Base-by-base conservation (phyloP, 2,113 vertebrate species). In the Dasyprocta punctata region DNA sequence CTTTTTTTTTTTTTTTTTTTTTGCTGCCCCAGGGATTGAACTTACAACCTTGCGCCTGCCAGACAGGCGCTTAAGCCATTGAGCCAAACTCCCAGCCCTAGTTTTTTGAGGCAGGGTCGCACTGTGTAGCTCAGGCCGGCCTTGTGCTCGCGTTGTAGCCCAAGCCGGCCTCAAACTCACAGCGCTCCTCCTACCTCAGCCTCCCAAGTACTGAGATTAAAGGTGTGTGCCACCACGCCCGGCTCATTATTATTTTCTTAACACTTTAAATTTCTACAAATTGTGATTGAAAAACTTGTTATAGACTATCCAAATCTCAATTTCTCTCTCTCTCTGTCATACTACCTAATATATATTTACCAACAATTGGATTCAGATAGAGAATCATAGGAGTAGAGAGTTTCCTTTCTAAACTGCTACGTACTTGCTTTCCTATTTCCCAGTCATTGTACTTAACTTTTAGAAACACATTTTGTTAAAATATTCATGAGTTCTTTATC, bases 401-500 rank as follows among this genome's bases (percentile, higher is more conserved):
- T 78, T 92, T 92, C 30, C 47, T 83, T 93, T 84, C 77, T 65
- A 89, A 97, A 63, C 24, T 83, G 13, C 26, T 89, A 30, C 20
- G n/a, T 54, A 22, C 38, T 69, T 65, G n/a, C 22, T 89, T 96
- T 63, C 7, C 6, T 89, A 41, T 49, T 14, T 19, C 60, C 7
- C 24, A 85, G 56, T 69, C 69, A 71, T 67, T 54, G 30, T 80
- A 12, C 26, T 88, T 73, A 85, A 75, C 92, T 97, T 69, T 96
- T 61, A 93, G 56, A 89, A 95, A 90, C 20, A 90, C 16, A 54
- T 49, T 81, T 60, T 69, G 49, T 75, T 86, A 56, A 24, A 56
- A 77, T 93, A 56, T 81, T 82, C n/a, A 47, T 77, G 63, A 96
- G 6, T 56, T 96, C 26, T 96, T 92, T 81, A 58, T 69, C 22